A percentile compares a stretch with the other conserved stretches of the same genome.
Evolutionary conservation across 2,888 invertebrate species (phyloP).

Genomic region (Rhaphigaster nebulosa): DNA sequence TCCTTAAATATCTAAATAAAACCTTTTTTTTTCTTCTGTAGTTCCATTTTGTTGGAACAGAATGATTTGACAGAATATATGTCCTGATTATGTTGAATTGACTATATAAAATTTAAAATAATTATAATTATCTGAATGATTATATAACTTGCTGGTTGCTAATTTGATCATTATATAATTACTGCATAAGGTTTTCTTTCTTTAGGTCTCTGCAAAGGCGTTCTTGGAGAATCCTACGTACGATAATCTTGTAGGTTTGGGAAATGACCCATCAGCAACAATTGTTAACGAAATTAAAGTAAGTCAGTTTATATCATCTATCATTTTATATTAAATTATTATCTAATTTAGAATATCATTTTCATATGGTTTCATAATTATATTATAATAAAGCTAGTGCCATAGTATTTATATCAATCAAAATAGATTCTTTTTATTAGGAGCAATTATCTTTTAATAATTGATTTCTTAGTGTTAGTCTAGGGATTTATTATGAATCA

Average conservation of each 20-base stretch:
- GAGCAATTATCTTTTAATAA: neutral
- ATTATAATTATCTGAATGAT: neutral
- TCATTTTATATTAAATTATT: neutral
- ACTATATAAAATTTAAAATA: neutral
- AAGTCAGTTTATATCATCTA: neutral
- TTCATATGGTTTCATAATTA: neutral
- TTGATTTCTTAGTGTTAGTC: neutral
- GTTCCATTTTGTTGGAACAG: too few species aligned
- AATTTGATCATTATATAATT: neutral
- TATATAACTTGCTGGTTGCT: neutral
- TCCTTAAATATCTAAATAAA: too few species aligned
- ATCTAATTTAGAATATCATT: neutral
- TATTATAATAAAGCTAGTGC: neutral
- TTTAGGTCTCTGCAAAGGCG: constrained; percentile 2
- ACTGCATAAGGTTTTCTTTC: neutral
- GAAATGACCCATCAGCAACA: neutral
- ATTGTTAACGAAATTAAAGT: constrained; percentile 45
- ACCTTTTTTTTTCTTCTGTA: too few species aligned
- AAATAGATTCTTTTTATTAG: neutral
- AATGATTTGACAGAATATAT: too few species aligned
- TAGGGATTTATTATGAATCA: neutral
- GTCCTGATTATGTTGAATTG: too few species aligned
- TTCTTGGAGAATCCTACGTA: constrained; percentile 50
- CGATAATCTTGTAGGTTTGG: constrained; percentile 42
- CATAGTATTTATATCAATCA: neutral